These are phyloP conservation scores for Botia kubotai DNA, from an alignment of 2,797 vertebrate species.

Conservation along the genomic window DNA sequence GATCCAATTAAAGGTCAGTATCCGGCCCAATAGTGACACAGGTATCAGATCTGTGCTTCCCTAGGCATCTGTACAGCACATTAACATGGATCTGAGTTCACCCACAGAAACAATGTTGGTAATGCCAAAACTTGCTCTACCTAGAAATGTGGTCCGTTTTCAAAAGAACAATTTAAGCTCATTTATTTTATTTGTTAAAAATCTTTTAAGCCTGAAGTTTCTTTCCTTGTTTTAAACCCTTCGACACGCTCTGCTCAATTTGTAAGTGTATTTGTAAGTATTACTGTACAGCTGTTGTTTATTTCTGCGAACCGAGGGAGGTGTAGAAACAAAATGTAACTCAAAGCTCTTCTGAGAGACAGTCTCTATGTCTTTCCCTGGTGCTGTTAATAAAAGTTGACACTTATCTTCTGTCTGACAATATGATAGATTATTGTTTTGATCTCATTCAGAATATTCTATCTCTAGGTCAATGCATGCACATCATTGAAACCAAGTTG, in stretches of 20 bases:
- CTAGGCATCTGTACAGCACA: too few species aligned
- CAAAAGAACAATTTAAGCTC: too few species aligned
- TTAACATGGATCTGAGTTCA: too few species aligned
- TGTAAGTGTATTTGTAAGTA: neutral
- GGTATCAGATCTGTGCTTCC: too few species aligned
- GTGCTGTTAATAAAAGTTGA: neutral
- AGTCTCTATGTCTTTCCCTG: neutral
- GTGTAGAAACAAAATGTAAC: neutral
- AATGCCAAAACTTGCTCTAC: too few species aligned
- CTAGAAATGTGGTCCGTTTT: too few species aligned
- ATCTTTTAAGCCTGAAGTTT: too few species aligned
- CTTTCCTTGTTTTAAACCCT: neutral
- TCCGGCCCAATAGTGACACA: too few species aligned
- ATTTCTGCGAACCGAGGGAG: neutral
- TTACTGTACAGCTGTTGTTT: neutral
- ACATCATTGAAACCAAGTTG: neutral
- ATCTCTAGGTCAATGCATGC: neutral
- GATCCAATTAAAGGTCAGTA: too few species aligned
- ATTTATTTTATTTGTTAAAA: too few species aligned
- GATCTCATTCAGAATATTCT: constrained; percentile 1
- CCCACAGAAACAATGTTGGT: too few species aligned
- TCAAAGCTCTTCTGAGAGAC: neutral
- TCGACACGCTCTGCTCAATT: neutral
- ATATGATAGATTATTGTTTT: constrained; percentile 10
- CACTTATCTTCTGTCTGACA: constrained; percentile 4